Evolutionary conservation across 2,113 vertebrate species (phyloP).

Genomic region (Anthoscopus minutus): DNA sequence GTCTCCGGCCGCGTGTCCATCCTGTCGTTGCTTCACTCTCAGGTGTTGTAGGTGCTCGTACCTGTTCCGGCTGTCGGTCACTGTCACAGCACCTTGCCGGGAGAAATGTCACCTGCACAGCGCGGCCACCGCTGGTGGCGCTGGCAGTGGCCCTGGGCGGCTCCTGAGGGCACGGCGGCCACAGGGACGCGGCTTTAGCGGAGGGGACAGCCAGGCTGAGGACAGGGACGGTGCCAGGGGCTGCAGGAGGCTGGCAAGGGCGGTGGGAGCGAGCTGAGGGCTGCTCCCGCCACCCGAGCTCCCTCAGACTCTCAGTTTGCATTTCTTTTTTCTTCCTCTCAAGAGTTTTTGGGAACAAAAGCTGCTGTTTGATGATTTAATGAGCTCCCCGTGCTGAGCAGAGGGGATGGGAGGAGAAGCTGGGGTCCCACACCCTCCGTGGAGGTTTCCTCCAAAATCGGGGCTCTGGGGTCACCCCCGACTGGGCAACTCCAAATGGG

Average conservation of each 20-base stretch:
- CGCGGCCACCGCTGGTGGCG: not conserved
- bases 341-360: rapidly evolving
- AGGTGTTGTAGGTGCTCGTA: not conserved
- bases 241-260: not conserved
- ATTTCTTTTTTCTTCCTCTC: rapidly evolving
- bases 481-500: not conserved
- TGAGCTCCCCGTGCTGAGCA: not conserved
- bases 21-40: not conserved
- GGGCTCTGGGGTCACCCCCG: not conserved
- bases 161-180: not conserved
- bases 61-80: not conserved
- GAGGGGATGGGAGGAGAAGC: rapidly evolving
- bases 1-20: not conserved
- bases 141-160: not conserved
- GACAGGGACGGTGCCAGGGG: rapidly evolving
- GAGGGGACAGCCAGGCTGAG: not conserved
- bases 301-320: rapidly evolving
- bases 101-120: not conserved
- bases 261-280: rapidly evolving
- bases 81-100: not conserved
- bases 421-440: rapidly evolving
- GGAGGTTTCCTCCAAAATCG: not conserved
- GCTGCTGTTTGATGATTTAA: not conserved
- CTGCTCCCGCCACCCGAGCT: not conserved
- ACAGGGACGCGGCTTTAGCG: rapidly evolving